Conservation (phyloP, 1,140 invertebrate species). For the Lepeophtheirus salmonis region DNA sequence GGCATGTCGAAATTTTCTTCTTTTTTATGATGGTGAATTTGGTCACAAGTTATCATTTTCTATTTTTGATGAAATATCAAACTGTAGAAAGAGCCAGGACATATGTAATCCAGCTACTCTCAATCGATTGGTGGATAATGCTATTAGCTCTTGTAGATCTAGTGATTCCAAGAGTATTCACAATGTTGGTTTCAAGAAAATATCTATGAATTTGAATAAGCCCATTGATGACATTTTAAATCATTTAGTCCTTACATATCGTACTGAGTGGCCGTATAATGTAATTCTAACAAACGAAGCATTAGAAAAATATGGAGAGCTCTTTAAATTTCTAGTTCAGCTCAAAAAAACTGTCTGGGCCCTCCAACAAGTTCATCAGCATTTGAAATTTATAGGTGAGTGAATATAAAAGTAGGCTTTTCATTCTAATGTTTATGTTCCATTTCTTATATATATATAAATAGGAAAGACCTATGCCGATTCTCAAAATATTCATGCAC, state of each 20-base stretch:
- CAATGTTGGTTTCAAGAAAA: slow-evolving; percentile 13
- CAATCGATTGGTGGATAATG: slow-evolving; percentile 15
- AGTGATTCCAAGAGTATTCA: slow-evolving; percentile 3
- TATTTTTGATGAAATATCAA: slow-evolving; percentile 3
- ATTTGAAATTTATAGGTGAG: neutral
- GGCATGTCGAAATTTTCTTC: slow-evolving; percentile 11
- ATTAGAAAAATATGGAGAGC: slow-evolving; percentile 17
- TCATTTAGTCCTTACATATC: slow-evolving; percentile 11
- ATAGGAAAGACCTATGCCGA: neutral
- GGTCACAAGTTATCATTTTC: slow-evolving; percentile 15
- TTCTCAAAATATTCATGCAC: neutral
- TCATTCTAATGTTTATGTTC: too few relatives aligned
- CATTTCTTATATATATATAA: neutral
- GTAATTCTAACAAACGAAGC: slow-evolving; percentile 16
- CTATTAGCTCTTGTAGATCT: neutral
- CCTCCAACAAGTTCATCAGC: slow-evolving; percentile 13
- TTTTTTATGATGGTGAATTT: slow-evolving; percentile 17
- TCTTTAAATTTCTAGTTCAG: slow-evolving; percentile 18
- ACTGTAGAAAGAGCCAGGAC: slow-evolving; percentile 3
- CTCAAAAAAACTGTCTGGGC: slow-evolving; percentile 16
- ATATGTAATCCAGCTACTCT: slow-evolving; percentile 15
- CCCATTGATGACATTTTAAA: slow-evolving; percentile 7
- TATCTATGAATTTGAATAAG: neutral
- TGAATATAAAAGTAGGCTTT: too few relatives aligned
- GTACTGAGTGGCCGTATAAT: slow-evolving; percentile 15